Base-by-base conservation (phyloP, 1,140 invertebrate genomes). In the Leptoteleia sp. region DNA sequence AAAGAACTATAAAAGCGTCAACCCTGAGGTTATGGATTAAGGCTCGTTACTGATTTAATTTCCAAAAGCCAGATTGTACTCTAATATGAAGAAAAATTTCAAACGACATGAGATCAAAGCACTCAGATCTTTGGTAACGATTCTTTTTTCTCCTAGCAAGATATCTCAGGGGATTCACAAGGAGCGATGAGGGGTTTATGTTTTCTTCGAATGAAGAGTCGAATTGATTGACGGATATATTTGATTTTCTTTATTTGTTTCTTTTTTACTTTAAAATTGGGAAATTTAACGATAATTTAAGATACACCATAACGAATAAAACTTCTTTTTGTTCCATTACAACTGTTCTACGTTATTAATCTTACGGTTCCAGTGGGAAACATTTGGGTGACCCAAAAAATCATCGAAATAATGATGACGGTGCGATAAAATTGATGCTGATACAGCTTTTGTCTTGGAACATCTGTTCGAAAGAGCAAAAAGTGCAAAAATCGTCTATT, bases 201-300 rank as follows among this genome's bases (percentile, higher is more conserved):
- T 33, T 38, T 52, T 54, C 19, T 19, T 2, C 19, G 16, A 22
- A 16, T 6, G 16, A 27, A 38, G 35, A 59, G 43, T 50, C 54
- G 61, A 76, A 76, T 76, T 67, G 62, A 76, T 76, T 67, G 47
- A 17, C 43, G 67, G 43, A 55, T 59, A 42, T 61, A 13, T 31
- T 9, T 9, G 4, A 4, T 38, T 40, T 35, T 5, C 19, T 22
- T 19, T 11, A 35, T 35, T 29, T 27, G n/a, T 42, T 8, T 17
- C 8, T 57, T 40, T 57, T 57, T 29, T n/a, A 29, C 25, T n/a
- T n/a, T n/a, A n/a, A n/a, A n/a, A n/a, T n/a, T n/a, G n/a, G n/a
- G n/a, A n/a, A n/a, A n/a, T n/a, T n/a, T n/a, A n/a, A n/a, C n/a
- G n/a, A n/a, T n/a, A n/a, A n/a, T n/a, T n/a, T n/a, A n/a, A n/a